A percentile compares a stretch with the other conserved stretches of the same genome.
These are phyloP conservation scores for Micrastur ruficollis DNA, from an alignment of 2,797 vertebrate species.

Conservation along the genomic window DNA sequence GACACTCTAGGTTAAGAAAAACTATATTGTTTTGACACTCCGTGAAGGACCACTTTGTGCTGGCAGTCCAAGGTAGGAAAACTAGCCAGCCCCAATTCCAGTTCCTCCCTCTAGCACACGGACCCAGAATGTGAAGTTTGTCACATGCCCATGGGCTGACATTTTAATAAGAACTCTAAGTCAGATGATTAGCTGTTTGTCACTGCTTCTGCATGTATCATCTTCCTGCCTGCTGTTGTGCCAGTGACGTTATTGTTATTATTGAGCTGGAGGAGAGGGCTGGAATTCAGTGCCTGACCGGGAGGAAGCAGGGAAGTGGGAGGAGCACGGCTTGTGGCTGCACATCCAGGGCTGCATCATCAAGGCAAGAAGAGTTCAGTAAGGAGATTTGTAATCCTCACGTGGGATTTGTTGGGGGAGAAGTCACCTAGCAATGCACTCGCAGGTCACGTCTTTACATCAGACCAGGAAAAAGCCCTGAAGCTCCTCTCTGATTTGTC, in stretches of 20 bases:
- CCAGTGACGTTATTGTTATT: not conserved
- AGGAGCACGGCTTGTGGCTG: not conserved
- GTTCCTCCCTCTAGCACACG: not conserved
- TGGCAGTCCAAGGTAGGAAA: not conserved
- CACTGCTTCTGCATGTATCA: not conserved
- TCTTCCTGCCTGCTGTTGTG: conserved; percentile 19
- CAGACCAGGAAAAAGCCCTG: not conserved
- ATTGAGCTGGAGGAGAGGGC: not conserved
- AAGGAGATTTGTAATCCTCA: not conserved
- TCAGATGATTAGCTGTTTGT: conserved; percentile 35
- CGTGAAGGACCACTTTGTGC: not conserved
- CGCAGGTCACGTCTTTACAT: not conserved
- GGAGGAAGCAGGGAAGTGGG: not conserved
- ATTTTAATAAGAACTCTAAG: not conserved
- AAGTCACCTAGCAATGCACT: not conserved
- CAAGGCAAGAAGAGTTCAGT: not conserved
- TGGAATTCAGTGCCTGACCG: not conserved
- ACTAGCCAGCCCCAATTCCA: not conserved
- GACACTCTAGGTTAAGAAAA: not conserved
- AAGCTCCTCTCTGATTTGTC: not conserved
- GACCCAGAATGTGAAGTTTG: not conserved
- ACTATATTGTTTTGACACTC: not conserved
- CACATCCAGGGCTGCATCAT: not conserved
- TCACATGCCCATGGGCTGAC: conserved; percentile 21
- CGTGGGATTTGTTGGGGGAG: not conserved